These are phyloP conservation scores for Stichodactyla mertensii DNA, from an alignment of 64 coral and sea anemone genomes.

Conservation along the genomic window DNA sequence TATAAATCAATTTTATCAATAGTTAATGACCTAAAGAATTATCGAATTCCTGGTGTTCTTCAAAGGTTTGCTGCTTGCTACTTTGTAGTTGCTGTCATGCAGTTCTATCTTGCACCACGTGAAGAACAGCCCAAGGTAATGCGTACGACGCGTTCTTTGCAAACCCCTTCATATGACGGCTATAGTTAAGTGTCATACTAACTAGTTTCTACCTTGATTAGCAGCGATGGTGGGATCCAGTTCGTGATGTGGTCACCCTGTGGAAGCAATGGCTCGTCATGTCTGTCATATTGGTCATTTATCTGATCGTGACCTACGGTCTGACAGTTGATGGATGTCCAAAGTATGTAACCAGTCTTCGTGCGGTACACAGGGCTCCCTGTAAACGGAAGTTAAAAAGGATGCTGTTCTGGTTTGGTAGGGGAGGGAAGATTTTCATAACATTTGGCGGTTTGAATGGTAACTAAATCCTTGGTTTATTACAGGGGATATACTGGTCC, in stretches of 20 bases:
- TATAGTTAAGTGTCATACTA: neutral
- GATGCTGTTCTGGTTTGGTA: too few relatives aligned
- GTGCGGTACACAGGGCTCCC: neutral
- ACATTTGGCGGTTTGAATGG: too few relatives aligned
- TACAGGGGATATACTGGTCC: constrained; percentile 82
- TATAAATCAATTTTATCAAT: neutral
- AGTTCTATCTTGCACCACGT: constrained; percentile 39
- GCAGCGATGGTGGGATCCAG: constrained; percentile 66
- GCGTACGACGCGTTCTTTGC: too few relatives aligned
- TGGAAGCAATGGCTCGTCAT: constrained; percentile 85
- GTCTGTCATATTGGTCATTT: constrained; percentile 48
- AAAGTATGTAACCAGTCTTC: constrained; percentile 53
- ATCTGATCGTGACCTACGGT: constrained; percentile 66
- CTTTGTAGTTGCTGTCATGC: constrained; percentile 56
- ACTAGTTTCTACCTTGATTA: constrained; percentile 2
- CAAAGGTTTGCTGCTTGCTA: constrained; percentile 73
- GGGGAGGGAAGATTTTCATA: too few relatives aligned
- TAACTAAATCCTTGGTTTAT: neutral
- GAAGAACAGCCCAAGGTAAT: neutral
- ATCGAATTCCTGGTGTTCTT: constrained; percentile 71
- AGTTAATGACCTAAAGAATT: constrained; percentile 52
- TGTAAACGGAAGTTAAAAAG: too few relatives aligned
- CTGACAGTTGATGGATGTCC: constrained; percentile 60
- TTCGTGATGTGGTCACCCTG: constrained; percentile 79
- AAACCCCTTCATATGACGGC: neutral